Evolutionary conservation across 1,140 invertebrate genomes (phyloP), one percentile per base, ranked within the genome.

Genomic region (Hyposmocoma kahamanoa): DNA sequence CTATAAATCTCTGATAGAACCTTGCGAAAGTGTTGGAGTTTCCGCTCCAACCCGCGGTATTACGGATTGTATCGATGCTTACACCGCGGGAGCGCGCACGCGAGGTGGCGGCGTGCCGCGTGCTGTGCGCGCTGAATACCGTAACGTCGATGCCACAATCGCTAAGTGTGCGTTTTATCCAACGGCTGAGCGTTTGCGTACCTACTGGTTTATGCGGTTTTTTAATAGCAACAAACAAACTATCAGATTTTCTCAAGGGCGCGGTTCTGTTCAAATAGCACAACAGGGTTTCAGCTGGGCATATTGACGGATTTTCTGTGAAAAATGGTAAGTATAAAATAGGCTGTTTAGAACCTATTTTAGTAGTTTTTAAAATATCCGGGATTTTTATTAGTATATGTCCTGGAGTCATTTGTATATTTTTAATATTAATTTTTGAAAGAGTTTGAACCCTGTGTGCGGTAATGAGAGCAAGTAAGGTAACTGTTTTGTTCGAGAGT

Each of bases 401-500:
- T 15, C 9, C 19, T n/a, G 42, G 19, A 24, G 19, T 26, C 5
- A 5, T 8, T 44, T 44, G 22, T 2, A 41, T 41, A 20, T 41
- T 41, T 19, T 42, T 43, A 36, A 50, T 19, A 22, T 50, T 50
- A 17, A 50, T 50, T 24, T 36, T 21, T 39, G 46, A 48, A 3
- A 48, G 21, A 10, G 46, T 48, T 18, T 48, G 46, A 8, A 48
- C 21, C 18, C 46, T 22, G 15, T 48, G 46, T 17, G 34, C 46
- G 8, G 46, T 48, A 4, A 39, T 22, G 10, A 48, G 24, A 8
- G 46, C 46, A 11, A 48, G 20, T 13, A 48, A 21, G 26, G 46
- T 48, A 11, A 26, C 11, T 9, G 19, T 17, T 39, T 48, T 48
- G 18, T 39, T 47, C 11, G 32, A 15, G 1, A 47, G n/a, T 3